phyloP scores from a whole-genome alignment of 2,888 invertebrate species.

The Brachylomia viminalis region DNA sequence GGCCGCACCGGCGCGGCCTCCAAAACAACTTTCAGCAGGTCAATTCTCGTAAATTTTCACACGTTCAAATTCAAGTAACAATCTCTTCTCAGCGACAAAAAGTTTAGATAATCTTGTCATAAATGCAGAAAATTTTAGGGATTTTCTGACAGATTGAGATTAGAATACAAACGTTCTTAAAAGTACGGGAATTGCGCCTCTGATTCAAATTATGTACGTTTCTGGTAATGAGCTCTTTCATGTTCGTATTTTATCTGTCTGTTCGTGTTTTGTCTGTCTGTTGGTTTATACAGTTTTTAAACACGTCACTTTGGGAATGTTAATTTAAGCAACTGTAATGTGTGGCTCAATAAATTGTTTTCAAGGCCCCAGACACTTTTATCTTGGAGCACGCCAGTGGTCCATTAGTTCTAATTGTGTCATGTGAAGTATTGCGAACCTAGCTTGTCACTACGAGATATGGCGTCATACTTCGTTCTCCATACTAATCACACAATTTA shows the following conservation, averaged over 20 bases:
- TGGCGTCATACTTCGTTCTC: not conserved
- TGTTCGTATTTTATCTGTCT: not conserved
- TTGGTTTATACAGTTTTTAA: not conserved
- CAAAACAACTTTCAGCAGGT: constrained; percentile 12
- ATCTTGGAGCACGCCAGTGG: not conserved
- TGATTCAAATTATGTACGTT: constrained; percentile 26
- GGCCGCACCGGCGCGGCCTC: too few species aligned
- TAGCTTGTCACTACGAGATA: not conserved
- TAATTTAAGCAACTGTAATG: constrained; percentile 13
- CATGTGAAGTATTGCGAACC: not conserved
- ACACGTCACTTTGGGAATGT: not conserved
- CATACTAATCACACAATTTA: not conserved
- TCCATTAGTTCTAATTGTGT: constrained; percentile 12
- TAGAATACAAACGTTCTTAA: not conserved
- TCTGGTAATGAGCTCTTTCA: constrained; percentile 60
- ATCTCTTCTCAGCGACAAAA: not conserved
- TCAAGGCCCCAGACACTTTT: constrained; percentile 24
- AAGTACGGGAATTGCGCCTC: not conserved
- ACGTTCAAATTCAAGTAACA: not conserved
- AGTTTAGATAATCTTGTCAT: not conserved
- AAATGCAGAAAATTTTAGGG: not conserved
- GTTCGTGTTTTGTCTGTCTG: not conserved
- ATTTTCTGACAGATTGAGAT: not conserved
- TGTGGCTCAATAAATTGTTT: constrained; percentile 1
- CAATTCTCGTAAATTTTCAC: not conserved